A percentile compares a stretch with the other conserved stretches of the same genome.
phyloP scores from a whole-genome alignment of 2,797 vertebrate species.

The Aphelocoma californica region DNA sequence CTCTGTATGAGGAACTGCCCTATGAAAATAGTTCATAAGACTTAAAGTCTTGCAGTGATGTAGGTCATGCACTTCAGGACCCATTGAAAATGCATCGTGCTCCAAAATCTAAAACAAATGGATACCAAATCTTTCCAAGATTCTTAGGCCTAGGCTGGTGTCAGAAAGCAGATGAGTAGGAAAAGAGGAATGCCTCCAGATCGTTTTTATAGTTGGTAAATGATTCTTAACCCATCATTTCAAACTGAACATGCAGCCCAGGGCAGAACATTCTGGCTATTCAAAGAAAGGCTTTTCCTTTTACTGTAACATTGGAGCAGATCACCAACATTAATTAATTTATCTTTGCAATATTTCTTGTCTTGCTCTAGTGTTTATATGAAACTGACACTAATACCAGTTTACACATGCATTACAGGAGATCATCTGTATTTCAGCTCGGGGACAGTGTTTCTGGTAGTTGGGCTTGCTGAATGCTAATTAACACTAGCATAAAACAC shows the following conservation, averaged over 20 bases:
- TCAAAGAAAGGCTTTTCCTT: neutral
- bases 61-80: neutral
- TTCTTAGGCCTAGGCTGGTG: neutral
- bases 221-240: neutral
- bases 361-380: neutral
- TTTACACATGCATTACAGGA: neutral
- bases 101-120: neutral
- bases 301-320: neutral
- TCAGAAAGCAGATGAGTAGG: neutral
- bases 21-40: neutral
- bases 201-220: neutral
- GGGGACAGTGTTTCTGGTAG: neutral
- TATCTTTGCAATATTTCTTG: neutral
- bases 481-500: neutral
- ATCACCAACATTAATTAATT: constrained; percentile 4
- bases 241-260: neutral
- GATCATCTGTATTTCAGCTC: neutral
- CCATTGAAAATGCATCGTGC: neutral
- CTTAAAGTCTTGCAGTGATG: neutral
- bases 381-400: neutral
- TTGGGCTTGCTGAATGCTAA: neutral
- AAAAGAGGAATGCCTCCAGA: neutral
- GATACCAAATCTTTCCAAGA: neutral
- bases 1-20: neutral
- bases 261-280: neutral